Conservation (phyloP, 2,113 vertebrate genomes). For the Alaudala cheleensis region DNA sequence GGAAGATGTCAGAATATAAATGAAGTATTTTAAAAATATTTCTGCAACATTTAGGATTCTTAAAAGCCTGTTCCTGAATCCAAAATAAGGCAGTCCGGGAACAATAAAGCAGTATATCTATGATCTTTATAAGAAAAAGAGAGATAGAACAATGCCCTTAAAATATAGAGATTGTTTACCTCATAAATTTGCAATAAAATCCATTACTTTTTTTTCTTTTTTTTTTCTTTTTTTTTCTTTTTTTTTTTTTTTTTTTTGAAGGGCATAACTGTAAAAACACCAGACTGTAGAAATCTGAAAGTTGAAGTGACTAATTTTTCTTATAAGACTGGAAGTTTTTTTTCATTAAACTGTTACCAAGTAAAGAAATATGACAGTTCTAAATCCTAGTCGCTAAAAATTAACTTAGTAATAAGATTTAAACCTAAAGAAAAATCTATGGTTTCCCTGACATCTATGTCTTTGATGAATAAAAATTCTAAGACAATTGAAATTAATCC, state of each 20-base stretch:
- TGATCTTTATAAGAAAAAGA: background rate
- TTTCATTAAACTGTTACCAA: background rate
- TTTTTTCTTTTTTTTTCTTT: fast-evolving
- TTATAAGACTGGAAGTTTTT: background rate
- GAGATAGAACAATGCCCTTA: background rate
- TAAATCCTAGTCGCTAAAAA: background rate
- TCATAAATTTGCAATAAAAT: background rate
- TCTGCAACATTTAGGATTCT: background rate
- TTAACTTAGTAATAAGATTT: background rate
- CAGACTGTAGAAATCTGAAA: background rate
- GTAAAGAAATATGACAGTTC: background rate
- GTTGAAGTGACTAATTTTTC: background rate
- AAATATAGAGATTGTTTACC: background rate
- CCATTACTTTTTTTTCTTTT: fast-evolving
- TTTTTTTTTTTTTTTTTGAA: fast-evolving
- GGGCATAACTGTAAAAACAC: background rate
- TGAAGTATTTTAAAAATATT: background rate
- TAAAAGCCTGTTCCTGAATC: background rate
- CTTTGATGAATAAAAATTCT: background rate
- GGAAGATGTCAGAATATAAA: background rate
- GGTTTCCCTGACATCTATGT: background rate
- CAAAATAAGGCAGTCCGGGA: background rate
- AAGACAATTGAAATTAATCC: background rate
- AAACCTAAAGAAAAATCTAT: background rate
- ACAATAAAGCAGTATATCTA: background rate